phyloP scores from a whole-genome alignment of 1,140 invertebrate genomes.

The Trachymyrmex septentrionalis region DNA sequence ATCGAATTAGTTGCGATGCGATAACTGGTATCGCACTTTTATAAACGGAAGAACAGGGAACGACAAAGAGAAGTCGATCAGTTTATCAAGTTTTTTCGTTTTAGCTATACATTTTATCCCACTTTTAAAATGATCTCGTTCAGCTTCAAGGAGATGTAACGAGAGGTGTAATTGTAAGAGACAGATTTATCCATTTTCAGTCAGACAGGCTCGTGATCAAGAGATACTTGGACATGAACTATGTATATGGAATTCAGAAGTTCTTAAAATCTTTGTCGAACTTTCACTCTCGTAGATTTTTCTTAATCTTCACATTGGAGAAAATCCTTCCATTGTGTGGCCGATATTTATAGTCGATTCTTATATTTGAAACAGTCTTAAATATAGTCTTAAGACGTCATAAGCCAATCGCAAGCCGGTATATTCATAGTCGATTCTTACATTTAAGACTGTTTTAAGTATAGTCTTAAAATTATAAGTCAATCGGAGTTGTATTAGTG shows the following conservation, averaged over 20 bases:
- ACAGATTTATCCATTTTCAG: neutral
- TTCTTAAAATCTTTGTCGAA: constrained; percentile 24
- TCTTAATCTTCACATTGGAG: neutral
- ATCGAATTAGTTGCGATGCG: constrained; percentile 5
- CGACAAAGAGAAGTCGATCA: neutral
- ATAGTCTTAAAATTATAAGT: too few relatives aligned
- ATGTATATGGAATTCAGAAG: neutral
- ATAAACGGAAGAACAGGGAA: constrained; percentile 14
- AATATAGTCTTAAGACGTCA: too few relatives aligned
- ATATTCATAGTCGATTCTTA: too few relatives aligned
- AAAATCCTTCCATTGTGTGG: neutral
- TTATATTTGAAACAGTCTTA: too few relatives aligned
- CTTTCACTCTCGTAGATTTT: constrained; percentile 9
- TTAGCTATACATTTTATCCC: neutral
- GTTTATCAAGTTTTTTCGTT: neutral
- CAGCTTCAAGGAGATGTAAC: neutral
- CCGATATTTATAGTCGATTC: too few relatives aligned
- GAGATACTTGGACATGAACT: neutral
- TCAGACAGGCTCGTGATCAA: constrained; percentile 7
- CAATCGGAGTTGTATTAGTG: too few relatives aligned
- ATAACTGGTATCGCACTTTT: neutral
- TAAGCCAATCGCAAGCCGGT: too few relatives aligned
- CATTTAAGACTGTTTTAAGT: too few relatives aligned
- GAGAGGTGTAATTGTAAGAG: neutral
- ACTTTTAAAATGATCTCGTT: neutral